Conservation (phyloP, 2,888 invertebrate species). For the Aromia moschata region DNA sequence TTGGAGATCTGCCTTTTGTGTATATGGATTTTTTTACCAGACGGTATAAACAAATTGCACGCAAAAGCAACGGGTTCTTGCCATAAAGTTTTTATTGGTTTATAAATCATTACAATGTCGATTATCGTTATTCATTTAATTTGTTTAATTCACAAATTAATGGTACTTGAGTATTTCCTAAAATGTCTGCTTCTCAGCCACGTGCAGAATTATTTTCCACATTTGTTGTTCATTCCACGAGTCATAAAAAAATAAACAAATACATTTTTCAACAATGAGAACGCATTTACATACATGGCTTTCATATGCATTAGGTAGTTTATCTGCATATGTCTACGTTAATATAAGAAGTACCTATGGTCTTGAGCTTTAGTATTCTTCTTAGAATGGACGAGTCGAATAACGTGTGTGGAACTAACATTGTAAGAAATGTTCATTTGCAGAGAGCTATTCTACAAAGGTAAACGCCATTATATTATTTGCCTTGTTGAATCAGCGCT, state of each 20-base stretch:
- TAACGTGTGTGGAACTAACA: constrained; percentile 26
- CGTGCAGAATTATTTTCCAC: constrained; percentile 9
- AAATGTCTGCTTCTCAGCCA: no score
- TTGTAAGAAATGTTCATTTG: constrained; percentile 39
- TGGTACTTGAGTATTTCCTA: neutral
- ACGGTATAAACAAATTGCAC: no score
- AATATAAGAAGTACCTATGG: constrained; percentile 8
- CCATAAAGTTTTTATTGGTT: no score
- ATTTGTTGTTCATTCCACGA: constrained; percentile 9
- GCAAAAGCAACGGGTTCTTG: no score
- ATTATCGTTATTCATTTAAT: no score
- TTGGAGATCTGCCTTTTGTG: no score
- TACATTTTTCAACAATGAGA: no score
- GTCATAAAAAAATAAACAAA: no score
- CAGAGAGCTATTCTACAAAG: constrained; percentile 45
- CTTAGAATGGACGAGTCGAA: constrained; percentile 23
- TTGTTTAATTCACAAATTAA: neutral
- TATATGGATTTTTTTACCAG: no score
- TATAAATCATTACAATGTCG: no score
- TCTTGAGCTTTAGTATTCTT: constrained; percentile 3
- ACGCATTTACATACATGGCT: constrained; percentile 13
- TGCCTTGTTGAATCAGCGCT: no score
- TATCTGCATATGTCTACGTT: neutral
- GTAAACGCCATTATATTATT: no score
- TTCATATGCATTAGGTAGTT: constrained; percentile 25